phyloP scores from a whole-genome alignment of 2,113 vertebrate genomes.

The Arenaria interpres region DNA sequence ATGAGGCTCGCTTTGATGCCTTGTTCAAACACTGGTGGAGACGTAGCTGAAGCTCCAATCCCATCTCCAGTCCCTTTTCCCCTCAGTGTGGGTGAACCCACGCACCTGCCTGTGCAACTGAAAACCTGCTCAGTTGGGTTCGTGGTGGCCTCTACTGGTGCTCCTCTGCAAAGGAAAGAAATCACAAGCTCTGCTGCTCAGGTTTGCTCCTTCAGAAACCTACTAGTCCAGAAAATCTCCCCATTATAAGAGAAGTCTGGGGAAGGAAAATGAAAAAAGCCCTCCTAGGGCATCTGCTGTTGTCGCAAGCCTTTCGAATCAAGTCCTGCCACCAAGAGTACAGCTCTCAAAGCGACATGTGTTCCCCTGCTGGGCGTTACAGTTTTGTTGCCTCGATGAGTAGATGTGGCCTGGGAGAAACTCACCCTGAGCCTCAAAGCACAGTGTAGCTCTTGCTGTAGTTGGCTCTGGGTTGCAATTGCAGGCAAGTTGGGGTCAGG shows the following conservation, averaged over 20 bases:
- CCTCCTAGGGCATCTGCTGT: not conserved
- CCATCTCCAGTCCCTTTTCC: not conserved
- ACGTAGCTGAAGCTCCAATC: not conserved
- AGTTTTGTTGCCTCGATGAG: not conserved
- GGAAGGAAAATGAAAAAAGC: not conserved
- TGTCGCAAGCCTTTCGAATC: not conserved
- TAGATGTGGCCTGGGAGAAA: not conserved
- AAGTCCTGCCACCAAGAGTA: not conserved
- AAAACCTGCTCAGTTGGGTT: slow-evolving; percentile 3
- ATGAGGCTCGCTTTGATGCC: not conserved
- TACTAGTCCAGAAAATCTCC: not conserved
- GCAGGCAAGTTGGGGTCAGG: not conserved
- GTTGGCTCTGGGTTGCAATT: not conserved
- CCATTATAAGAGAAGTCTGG: not conserved
- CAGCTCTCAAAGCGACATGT: not conserved
- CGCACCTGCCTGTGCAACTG: not conserved
- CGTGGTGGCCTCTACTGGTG: slow-evolving; percentile 58
- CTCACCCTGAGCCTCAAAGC: fast-evolving
- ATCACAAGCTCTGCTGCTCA: not conserved
- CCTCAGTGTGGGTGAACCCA: not conserved
- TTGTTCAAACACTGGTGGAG: not conserved
- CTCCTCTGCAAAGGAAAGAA: slow-evolving; percentile 7
- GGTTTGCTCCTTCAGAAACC: not conserved
- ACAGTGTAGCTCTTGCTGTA: not conserved
- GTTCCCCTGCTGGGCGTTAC: not conserved